These are phyloP conservation scores for Sciurus niger DNA, from an alignment of 2,113 vertebrate species.

Conservation along the genomic window DNA sequence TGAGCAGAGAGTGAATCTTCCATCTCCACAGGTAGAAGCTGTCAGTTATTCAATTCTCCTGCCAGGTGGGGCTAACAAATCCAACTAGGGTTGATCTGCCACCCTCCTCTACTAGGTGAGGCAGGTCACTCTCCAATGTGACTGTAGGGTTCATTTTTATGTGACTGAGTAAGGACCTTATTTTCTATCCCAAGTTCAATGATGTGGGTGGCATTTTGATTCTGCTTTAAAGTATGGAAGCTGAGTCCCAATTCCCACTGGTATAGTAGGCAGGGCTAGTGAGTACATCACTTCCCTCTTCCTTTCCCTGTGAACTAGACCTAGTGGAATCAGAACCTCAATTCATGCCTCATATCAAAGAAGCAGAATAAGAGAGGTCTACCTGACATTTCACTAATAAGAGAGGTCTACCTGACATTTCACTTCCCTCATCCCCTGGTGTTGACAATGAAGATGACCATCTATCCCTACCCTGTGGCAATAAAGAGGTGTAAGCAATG, in stretches of 20 bases:
- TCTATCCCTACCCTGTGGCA: too few species aligned
- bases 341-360: background rate
- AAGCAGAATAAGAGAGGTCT: background rate
- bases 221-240: background rate
- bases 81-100: background rate
- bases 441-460: background rate
- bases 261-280: fast-evolving
- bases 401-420: background rate
- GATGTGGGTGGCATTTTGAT: background rate
- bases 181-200: background rate
- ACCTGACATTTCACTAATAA: background rate
- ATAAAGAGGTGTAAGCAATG: background rate
- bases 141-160: background rate
- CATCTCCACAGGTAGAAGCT: background rate
- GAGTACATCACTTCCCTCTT: background rate
- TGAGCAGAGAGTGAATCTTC: background rate
- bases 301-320: background rate
- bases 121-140: background rate
- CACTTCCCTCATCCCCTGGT: background rate
- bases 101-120: background rate
- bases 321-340: background rate
- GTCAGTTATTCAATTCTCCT: background rate
- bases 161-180: background rate
- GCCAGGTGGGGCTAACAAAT: background rate
- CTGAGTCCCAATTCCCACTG: background rate